Conservation (phyloP, 2,113 vertebrate genomes). For the Loxodonta africana region DNA sequence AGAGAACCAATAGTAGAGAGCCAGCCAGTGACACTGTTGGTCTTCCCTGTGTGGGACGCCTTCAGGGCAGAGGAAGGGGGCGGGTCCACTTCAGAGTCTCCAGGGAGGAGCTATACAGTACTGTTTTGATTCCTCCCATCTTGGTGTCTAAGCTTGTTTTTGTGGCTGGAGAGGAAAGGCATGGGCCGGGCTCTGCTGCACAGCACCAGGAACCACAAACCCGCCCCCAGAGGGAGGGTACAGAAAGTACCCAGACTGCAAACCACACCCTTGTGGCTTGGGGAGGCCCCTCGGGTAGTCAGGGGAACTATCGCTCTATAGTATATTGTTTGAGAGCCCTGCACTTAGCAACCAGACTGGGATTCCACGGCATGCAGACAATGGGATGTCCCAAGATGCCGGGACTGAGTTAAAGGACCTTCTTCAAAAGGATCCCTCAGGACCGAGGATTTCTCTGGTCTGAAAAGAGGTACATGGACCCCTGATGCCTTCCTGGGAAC, state of each 20-base stretch:
- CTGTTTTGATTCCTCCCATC: constrained; percentile 74
- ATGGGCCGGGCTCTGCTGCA: constrained; percentile 72
- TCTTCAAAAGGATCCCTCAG: not conserved
- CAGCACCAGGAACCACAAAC: constrained; percentile 78
- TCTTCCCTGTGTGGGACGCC: not conserved
- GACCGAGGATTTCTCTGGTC: not conserved
- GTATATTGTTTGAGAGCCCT: constrained; percentile 70
- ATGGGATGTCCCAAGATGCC: constrained; percentile 34
- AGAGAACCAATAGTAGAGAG: not conserved
- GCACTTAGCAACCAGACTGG: constrained; percentile 78
- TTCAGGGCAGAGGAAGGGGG: constrained; percentile 23
- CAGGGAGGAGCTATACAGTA: constrained; percentile 67
- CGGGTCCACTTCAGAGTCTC: not conserved
- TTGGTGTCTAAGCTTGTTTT: constrained; percentile 82
- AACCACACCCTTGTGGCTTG: constrained; percentile 82
- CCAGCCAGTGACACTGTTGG: not conserved
- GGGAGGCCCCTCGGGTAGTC: constrained; percentile 72
- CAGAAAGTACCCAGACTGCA: constrained; percentile 84
- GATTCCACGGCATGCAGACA: constrained; percentile 68
- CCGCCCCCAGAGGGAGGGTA: constrained; percentile 72
- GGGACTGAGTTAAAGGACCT: constrained; percentile 31
- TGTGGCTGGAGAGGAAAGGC: constrained; percentile 81
- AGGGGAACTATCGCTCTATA: constrained; percentile 74
- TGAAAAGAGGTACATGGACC: not conserved
- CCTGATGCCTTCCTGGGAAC: not conserved